These are phyloP conservation scores for Calyptomena viridis DNA, from an alignment of 2,113 vertebrate species.

Conservation along the genomic window DNA sequence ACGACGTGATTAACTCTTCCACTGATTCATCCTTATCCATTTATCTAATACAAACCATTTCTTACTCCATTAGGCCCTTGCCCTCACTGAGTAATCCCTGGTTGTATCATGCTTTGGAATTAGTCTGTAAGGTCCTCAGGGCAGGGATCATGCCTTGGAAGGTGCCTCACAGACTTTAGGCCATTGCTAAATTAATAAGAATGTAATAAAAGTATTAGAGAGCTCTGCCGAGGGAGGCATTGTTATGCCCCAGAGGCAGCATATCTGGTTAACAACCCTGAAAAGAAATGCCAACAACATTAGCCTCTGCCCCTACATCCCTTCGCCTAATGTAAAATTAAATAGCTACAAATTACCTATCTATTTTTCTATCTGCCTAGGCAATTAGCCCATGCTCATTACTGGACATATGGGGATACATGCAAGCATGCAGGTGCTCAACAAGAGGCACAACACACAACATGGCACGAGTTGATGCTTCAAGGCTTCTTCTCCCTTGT, in stretches of 20 bases:
- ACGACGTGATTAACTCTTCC: conserved; percentile 30
- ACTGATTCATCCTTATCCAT: conserved; percentile 53
- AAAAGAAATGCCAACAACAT: conserved; percentile 68
- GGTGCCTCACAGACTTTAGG: conserved; percentile 55
- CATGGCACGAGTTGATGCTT: not conserved
- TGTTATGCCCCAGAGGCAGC: conserved; percentile 63
- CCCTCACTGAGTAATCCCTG: conserved; percentile 44
- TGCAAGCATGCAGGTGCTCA: not conserved
- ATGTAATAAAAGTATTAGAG: conserved; percentile 62
- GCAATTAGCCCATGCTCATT: conserved; percentile 57
- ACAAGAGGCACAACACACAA: not conserved
- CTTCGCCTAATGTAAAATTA: conserved; percentile 65
- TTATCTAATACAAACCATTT: conserved; percentile 51
- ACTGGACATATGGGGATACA: conserved; percentile 56
- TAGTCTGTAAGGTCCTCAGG: conserved; percentile 54
- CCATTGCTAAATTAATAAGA: conserved; percentile 65
- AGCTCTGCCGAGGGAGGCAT: conserved; percentile 39
- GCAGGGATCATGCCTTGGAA: conserved; percentile 61
- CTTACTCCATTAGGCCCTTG: conserved; percentile 51
- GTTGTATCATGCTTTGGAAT: conserved; percentile 57
- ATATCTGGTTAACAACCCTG: conserved; percentile 67
- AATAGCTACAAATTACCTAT: conserved; percentile 68
- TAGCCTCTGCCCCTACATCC: conserved; percentile 67
- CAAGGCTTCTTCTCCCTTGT: not conserved
- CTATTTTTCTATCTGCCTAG: conserved; percentile 66